Evolutionary conservation across 1,140 invertebrate species (phyloP), one percentile per base, ranked within the genome.

Genomic region (Magallana ariakensis): DNA sequence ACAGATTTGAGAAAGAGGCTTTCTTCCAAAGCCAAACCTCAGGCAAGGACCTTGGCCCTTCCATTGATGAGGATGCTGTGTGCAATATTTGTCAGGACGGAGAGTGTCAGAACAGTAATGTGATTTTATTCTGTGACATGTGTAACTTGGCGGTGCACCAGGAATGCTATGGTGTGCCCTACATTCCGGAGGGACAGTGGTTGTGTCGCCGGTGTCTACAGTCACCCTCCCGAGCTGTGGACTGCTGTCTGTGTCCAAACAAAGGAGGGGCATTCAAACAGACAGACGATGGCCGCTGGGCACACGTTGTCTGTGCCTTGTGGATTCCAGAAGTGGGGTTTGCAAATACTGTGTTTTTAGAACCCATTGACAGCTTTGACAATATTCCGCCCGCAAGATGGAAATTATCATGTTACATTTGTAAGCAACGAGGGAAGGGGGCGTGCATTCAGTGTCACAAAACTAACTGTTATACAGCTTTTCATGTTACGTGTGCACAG

Each of bases 321-420:
- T 99, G 99, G 98, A 99, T 99, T 92, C 99, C 99, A 5, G 99
- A 99, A 96, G 98, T 99, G 19, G 96, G 98, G 89, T 99, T 99
- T 95, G 98, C 98, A 1, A 99, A 99, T 90, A 94, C 94, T 66
- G 94, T 95, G 0, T 99, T 99, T 94, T 95, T 99, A 83, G 99
- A 99, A 95, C 99, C 99, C 6, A 98, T 99, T 90, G 96, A 99
- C 95, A 98, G 98, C 85, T 98, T 99, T 90, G 97, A 98, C 93
- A 98, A 97, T 89, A 99, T 99, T 92, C 98, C 98, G 2, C 95
- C 97, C 16, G 98, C 98, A 0, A 96, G 99, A 16, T 99, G 98
- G 98, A 98, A 98, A 92, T 95, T 99, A 0, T 97, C 97, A 1
- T 99, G 99, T 93, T 99, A 98, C 93, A 97, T 99, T 83, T 99